Base-by-base conservation (phyloP, 2,113 vertebrate genomes). In the Ophthalmolycus amberensis region DNA sequence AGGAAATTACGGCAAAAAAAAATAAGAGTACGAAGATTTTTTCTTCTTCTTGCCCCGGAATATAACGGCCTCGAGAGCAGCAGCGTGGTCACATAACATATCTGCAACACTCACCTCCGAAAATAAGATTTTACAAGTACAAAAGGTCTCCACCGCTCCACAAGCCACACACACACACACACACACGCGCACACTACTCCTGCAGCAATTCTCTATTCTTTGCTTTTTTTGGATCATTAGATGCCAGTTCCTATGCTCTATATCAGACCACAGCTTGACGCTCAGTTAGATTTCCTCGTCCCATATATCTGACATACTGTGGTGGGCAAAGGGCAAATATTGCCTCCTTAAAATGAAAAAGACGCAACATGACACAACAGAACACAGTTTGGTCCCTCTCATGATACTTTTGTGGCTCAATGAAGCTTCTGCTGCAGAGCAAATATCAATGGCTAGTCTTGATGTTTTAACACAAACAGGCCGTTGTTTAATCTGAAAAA, bases 31-130 rank as follows among this genome's bases (percentile, higher is more conserved):
- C 15, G 25, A 64, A 37, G 15, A 48, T 29, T 62, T 72, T 72
- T 75, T 56, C 12, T 54, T 37, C 10, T 40, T 71, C 76, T 70
- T 15, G 15, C 80, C 14, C 12, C 1, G 0, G 18, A 37, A 77
- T 18, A 10, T n/a, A 68, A 44, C 38, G 59, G 34, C 65, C 5
- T 22, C 5, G 34, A 74, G 25, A 32, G 77, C 27, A 67, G 42
- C 64, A 75, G 67, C 12, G 16, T 67, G 46, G 34, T 46, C 77
- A 22, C 68, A 70, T 37, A 50, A 72, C 74, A 40, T 46, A 81
- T 82, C 80, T 69, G 79, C 68, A 82, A 80, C 67, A 77, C 27
- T 59, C 15, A 70, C 4, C 22, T 65, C 32, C 8, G 10, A 75
- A 70, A 72, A 44, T n/a, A 29, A 48, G 16, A 18, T 44, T 40